Conservation (phyloP, 2,888 invertebrate species). For the Andrena hattorfiana region DNA sequence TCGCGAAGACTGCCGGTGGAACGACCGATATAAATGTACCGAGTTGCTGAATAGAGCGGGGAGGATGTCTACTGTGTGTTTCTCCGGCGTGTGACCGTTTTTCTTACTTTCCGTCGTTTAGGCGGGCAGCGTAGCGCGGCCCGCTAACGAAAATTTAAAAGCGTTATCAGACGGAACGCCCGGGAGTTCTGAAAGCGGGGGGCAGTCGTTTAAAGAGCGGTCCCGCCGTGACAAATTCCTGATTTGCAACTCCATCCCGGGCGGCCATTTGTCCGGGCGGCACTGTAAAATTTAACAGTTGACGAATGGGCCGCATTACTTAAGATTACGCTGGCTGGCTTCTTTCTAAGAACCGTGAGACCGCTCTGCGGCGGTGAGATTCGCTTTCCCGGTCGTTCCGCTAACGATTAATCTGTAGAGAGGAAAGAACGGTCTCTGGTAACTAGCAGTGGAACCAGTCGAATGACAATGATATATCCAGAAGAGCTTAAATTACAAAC, state of each 20-base stretch:
- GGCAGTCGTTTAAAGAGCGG: constrained; percentile 38
- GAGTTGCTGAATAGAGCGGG: constrained; percentile 49
- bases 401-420: neutral
- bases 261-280: constrained; percentile 57
- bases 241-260: constrained; percentile 69
- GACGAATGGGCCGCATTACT: constrained; percentile 69
- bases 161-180: constrained; percentile 64
- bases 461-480: neutral
- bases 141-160: constrained; percentile 71
- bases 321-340: constrained; percentile 63
- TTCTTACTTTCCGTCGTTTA: constrained; percentile 72
- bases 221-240: constrained; percentile 64
- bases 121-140: constrained; percentile 22
- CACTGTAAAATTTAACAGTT: constrained; percentile 62
- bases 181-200: constrained; percentile 44
- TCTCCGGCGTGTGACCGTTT: constrained; percentile 64
- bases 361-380: neutral
- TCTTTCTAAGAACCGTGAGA: constrained; percentile 16
- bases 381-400: neutral
- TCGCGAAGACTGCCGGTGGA: constrained; percentile 20
- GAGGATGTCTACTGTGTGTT: constrained; percentile 56
- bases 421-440: neutral
- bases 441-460: neutral
- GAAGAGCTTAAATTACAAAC: neutral
- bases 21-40: constrained; percentile 57